phyloP scores from a whole-genome alignment of 2,113 vertebrate species.

The Perca schrenkii region DNA sequence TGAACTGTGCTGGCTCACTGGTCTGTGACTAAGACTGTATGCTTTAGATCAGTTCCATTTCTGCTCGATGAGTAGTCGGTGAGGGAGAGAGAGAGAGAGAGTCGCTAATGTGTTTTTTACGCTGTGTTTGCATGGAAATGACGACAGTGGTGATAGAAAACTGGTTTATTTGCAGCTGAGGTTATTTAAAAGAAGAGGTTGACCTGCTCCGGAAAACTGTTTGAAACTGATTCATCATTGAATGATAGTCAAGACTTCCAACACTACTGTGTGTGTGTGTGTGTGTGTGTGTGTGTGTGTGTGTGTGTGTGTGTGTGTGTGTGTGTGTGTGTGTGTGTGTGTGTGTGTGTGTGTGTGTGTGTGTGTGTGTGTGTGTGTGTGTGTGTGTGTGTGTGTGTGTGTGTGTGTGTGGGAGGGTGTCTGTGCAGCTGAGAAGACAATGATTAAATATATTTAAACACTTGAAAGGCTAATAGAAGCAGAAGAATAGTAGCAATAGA shows the following conservation, averaged over 20 bases:
- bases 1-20: constrained; percentile 39
- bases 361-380: too few relatives aligned
- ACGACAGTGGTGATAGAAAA: constrained; percentile 6
- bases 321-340: too few relatives aligned
- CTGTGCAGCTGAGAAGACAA: constrained; percentile 14
- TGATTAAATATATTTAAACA: constrained; percentile 20
- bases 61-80: constrained; percentile 28
- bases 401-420: neutral
- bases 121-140: constrained; percentile 20
- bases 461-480: constrained; percentile 9
- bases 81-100: constrained; percentile 7
- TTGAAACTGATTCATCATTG: constrained; percentile 25
- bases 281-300: too few relatives aligned
- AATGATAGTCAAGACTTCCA: constrained; percentile 1
- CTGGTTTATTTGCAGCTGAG: constrained; percentile 1
- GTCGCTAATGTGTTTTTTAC: constrained; percentile 43
- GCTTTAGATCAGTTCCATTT: constrained; percentile 60
- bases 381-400: too few relatives aligned
- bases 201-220: constrained; percentile 6
- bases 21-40: constrained; percentile 56
- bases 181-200: constrained; percentile 24
- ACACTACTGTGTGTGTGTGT: neutral
- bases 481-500: constrained; percentile 12
- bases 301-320: too few relatives aligned
- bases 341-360: too few relatives aligned